Evolutionary conservation across 2,888 invertebrate species (phyloP).

Genomic region (Ochropleura leucogaster): DNA sequence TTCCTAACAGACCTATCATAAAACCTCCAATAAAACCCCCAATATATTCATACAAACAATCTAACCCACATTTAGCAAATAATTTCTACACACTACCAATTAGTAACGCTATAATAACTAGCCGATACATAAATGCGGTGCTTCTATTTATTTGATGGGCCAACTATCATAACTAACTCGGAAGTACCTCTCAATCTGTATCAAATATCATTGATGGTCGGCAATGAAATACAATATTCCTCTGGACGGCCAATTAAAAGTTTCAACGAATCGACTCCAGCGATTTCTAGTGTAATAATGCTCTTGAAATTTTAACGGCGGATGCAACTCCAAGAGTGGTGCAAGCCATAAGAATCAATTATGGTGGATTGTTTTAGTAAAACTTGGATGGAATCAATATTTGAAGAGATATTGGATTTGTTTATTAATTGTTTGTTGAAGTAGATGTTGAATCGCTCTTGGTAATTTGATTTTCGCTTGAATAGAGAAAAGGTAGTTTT

Average conservation of each 20-base stretch:
- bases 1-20: not conserved
- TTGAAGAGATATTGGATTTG: not conserved
- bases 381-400: conserved; percentile 21
- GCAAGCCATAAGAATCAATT: conserved; percentile 59
- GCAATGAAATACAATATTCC: conserved; percentile 81
- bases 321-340: conserved; percentile 73
- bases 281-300: conserved; percentile 79
- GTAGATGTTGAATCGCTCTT: not conserved
- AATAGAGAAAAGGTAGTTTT: not conserved
- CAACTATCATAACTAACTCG: conserved; percentile 40
- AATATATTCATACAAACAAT: not conserved
- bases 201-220: conserved; percentile 76
- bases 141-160: conserved; percentile 47
- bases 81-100: conserved; percentile 12
- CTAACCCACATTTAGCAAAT: conserved; percentile 16
- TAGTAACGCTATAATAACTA: conserved; percentile 9
- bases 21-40: not conserved
- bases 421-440: conserved; percentile 7
- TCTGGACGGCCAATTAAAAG: conserved; percentile 87
- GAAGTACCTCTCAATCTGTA: conserved; percentile 68
- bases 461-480: not conserved
- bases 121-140: conserved; percentile 6
- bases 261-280: conserved; percentile 78
- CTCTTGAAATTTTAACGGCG: conserved; percentile 82
- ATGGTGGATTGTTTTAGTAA: conserved; percentile 30